Base-by-base conservation (phyloP, 1,140 invertebrate species). In the Zaprionus davidi region DNA sequence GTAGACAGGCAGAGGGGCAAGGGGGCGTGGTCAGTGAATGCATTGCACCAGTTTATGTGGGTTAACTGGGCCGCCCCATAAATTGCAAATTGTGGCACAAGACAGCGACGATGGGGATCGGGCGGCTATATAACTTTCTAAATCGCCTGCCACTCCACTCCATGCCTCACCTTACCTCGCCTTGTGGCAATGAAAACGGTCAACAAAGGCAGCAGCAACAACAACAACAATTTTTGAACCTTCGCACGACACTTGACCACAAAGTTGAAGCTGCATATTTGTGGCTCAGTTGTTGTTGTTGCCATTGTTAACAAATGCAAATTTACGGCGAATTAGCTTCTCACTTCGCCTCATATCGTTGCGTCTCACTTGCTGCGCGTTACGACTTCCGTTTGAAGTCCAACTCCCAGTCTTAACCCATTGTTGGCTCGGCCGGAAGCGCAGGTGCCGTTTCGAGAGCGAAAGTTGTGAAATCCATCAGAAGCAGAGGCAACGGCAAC, bases 391-490 rank as follows among this genome's bases (percentile, higher is more conserved):
- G 85, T 53, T 90, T 44, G 57, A 1, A n/a, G 5, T 15, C 46
- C 46, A 22, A 22, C 46, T 38, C 60, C 24, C 24, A 26, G 56
- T 34, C 31, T 76, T 83, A 73, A 73, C 64, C 79, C 76, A 82
- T 86, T 83, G 83, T 88, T 83, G 83, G 63, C 67, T 31, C 28
- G 26, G 22, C 71, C 84, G 84, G 84, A 88, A 90, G 84, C 75
- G 22, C 63, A 63, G 59, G 58, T 67, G 70, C 57, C 71, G 71
- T 63, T 68, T 62, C 71, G 64, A 77, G 75, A 87, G 84, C 84
- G 84, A 88, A 88, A 88, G 84, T 88, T 88, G 85, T 81, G 84
- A 88, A 88, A 88, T 90, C 78, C 68, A 15, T 34, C 79, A 86
- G 41, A 17, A n/a, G 41, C 9, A 3, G 31, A 11, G 31, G 31